A percentile compares a stretch with the other conserved stretches of the same genome.
phyloP scores from a whole-genome alignment of 2,888 invertebrate genomes.

The Eristalis pertinax region DNA sequence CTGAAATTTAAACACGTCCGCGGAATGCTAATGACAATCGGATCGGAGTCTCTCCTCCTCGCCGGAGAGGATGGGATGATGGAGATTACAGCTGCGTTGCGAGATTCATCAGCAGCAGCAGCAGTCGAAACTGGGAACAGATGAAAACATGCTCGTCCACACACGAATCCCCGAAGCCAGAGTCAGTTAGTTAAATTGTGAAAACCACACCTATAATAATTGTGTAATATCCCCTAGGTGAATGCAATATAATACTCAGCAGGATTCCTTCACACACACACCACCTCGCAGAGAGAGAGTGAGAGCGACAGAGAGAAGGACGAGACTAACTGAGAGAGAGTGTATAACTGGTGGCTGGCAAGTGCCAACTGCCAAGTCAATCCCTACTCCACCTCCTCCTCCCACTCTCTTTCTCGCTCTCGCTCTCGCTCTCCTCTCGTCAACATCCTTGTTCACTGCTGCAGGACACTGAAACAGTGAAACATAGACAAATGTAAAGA shows the following conservation, averaged over 20 bases:
- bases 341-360: neutral
- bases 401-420: no score
- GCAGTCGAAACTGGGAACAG: slow-evolving; percentile 2
- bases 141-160: slow-evolving; percentile 40
- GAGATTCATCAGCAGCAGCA: slow-evolving; percentile 2
- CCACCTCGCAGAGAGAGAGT: slow-evolving; percentile 1
- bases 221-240: slow-evolving; percentile 74
- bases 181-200: slow-evolving; percentile 66
- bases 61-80: neutral
- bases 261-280: slow-evolving; percentile 38
- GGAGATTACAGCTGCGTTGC: neutral
- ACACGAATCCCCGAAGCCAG: slow-evolving; percentile 19
- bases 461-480: slow-evolving; percentile 29
- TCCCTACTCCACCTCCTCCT: neutral
- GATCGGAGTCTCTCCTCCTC: neutral
- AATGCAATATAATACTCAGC: slow-evolving; percentile 67
- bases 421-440: no score
- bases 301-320: slow-evolving; percentile 1
- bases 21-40: neutral
- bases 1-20: slow-evolving; percentile 4
- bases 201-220: slow-evolving; percentile 74
- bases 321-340: neutral
- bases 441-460: neutral
- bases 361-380: slow-evolving; percentile 24
- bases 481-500: slow-evolving; percentile 48